Base-by-base conservation (phyloP, 2,797 vertebrate species). In the Sebastes variabilis region DNA sequence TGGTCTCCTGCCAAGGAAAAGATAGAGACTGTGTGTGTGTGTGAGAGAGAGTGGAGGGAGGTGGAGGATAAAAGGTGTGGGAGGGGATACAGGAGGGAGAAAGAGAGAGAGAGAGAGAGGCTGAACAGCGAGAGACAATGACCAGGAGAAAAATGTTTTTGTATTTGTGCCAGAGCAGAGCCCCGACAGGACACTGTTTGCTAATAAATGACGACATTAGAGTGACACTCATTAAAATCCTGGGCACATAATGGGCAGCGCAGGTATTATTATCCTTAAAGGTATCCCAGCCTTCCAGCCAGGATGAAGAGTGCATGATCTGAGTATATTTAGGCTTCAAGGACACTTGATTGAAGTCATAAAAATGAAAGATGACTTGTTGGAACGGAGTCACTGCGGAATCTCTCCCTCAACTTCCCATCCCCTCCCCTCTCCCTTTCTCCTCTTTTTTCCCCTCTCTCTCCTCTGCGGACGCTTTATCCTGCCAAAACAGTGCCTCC, bases 301-400 rank as follows among this genome's bases (percentile, higher is more conserved):
- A 52, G 81, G 80, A 90, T 82, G 38, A 66, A 72, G 75, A 83
- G 87, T 58, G 81, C 79, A 77, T 72, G 90, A 90, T 92, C 86
- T 42, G 65, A 78, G 89, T 87, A 66, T 82, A 92, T 91, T 92
- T 92, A 80, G 77, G 84, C 86, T 91, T 92, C 93, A 94, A 95
- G 93, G 94, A 94, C 94, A 83, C 83, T 93, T 93, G 93, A 94
- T 92, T 91, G 92, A 91, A 94, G 91, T 85, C 88, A 77, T 94
- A 93, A 94, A 95, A 94, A 93, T 94, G 94, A 95, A 91, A 93
- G 87, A 95, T 92, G 91, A 92, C 90, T 94, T 78, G 83, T 86
- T 93, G 93, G 92, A 94, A 93, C 88, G 16, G 84, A 93, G 85
- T 92, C 91, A 92, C 93, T 93, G 92, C 92, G 72, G 91, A 93